Conservation (phyloP, 2,888 invertebrate genomes). For the Rhingia rostrata region DNA sequence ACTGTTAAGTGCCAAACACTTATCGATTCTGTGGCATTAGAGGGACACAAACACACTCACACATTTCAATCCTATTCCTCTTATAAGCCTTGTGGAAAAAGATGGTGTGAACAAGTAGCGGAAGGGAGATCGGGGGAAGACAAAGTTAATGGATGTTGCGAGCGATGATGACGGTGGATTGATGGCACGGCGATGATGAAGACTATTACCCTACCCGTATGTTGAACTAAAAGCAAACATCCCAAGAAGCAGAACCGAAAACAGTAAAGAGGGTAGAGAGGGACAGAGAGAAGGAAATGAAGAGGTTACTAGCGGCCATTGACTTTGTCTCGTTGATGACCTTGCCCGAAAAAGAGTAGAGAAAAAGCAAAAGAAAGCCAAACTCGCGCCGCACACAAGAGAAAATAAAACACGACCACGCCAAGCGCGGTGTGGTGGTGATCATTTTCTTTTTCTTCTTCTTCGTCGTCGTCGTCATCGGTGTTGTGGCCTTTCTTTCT, state of each 20-base stretch:
- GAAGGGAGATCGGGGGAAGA: neutral
- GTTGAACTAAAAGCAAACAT: slow-evolving; percentile 36
- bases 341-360: slow-evolving; percentile 81
- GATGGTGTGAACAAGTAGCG: neutral
- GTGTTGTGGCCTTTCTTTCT: neutral
- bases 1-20: slow-evolving; percentile 57
- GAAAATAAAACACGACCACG: slow-evolving; percentile 6
- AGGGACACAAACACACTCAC: slow-evolving; percentile 26
- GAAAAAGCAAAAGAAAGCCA: slow-evolving; percentile 39
- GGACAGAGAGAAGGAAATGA: slow-evolving; percentile 71
- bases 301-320: slow-evolving; percentile 83
- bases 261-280: neutral
- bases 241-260: neutral
- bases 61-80: no score
- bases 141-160: slow-evolving; percentile 52
- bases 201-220: slow-evolving; percentile 35
- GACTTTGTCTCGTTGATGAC: slow-evolving; percentile 83
- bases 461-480: slow-evolving; percentile 3
- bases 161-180: slow-evolving; percentile 57
- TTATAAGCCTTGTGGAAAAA: neutral
- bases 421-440: slow-evolving; percentile 4
- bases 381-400: neutral
- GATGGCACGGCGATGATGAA: slow-evolving; percentile 58
- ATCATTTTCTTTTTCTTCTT: slow-evolving; percentile 30
- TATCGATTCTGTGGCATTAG: slow-evolving; percentile 63